Conservation (phyloP, 2,113 vertebrate genomes). For the Saccopteryx bilineata region DNA sequence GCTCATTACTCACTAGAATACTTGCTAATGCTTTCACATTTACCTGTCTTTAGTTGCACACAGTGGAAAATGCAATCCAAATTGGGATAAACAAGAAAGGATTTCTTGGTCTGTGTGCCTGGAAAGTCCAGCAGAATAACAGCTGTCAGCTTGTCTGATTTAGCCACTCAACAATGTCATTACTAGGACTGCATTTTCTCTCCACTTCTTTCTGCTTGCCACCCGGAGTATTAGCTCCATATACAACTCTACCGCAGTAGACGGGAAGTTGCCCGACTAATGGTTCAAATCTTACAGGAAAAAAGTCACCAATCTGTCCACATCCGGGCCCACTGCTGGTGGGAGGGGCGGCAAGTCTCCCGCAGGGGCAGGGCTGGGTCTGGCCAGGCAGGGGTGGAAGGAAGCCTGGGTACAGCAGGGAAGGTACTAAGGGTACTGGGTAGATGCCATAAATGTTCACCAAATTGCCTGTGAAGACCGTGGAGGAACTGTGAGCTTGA, state of each 20-base stretch:
- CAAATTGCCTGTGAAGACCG: rapidly evolving
- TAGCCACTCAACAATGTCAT: not conserved
- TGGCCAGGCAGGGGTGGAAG: not conserved
- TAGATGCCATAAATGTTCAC: not conserved
- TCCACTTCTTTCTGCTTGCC: not conserved
- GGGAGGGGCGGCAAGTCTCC: not conserved
- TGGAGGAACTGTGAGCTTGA: not conserved
- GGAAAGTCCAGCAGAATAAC: not conserved
- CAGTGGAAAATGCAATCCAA: not conserved
- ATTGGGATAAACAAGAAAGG: not conserved
- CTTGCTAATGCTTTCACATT: not conserved
- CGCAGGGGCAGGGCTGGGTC: not conserved
- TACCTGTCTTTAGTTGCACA: not conserved
- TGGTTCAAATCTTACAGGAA: not conserved
- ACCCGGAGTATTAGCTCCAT: not conserved
- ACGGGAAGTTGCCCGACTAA: not conserved
- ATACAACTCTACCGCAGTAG: not conserved
- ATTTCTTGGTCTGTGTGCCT: not conserved
- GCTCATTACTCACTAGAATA: not conserved
- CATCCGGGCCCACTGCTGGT: not conserved
- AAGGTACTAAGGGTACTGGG: rapidly evolving
- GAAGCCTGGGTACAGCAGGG: not conserved
- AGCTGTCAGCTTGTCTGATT: not conserved
- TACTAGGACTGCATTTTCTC: not conserved
- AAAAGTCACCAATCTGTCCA: not conserved